These are phyloP conservation scores for Cheilosia pagana DNA, from an alignment of 2,888 invertebrate species.

Conservation along the genomic window DNA sequence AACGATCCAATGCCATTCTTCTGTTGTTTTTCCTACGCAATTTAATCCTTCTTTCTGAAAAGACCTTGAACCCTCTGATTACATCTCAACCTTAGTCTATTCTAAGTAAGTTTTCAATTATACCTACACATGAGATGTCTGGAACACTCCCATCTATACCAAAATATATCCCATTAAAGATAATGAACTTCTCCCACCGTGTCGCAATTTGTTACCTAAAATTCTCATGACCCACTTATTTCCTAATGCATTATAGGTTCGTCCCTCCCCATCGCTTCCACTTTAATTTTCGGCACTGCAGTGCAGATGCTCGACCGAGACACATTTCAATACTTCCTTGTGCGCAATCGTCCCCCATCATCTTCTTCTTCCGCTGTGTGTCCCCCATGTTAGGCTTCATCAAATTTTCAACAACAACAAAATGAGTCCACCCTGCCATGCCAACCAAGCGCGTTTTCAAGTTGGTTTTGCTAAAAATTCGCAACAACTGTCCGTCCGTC, in stretches of 20 bases:
- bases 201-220: slow-evolving; percentile 7
- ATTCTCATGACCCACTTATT: slow-evolving; percentile 33
- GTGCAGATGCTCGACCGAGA: slow-evolving; percentile 45
- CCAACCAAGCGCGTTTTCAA: slow-evolving; percentile 11
- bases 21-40: no score
- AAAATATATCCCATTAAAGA: slow-evolving; percentile 17
- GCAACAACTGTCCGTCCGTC: slow-evolving; percentile 53
- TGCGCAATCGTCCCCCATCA: slow-evolving; percentile 10
- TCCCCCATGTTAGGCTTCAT: slow-evolving; percentile 6
- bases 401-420: slow-evolving; percentile 12
- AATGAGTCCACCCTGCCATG: neutral
- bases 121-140: no score
- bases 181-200: slow-evolving; percentile 15
- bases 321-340: neutral
- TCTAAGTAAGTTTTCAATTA: no score
- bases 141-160: no score
- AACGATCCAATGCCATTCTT: no score
- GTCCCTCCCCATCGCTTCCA: slow-evolving; percentile 8
- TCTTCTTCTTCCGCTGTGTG: slow-evolving; percentile 17
- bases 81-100: no score
- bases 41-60: no score
- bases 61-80: no score
- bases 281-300: slow-evolving; percentile 28
- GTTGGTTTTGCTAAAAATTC: slow-evolving; percentile 58
- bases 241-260: slow-evolving; percentile 21